Evolutionary conservation across 2,797 vertebrate genomes (phyloP), one percentile per base, ranked within the genome.

Genomic region (Tangara arthus): DNA sequence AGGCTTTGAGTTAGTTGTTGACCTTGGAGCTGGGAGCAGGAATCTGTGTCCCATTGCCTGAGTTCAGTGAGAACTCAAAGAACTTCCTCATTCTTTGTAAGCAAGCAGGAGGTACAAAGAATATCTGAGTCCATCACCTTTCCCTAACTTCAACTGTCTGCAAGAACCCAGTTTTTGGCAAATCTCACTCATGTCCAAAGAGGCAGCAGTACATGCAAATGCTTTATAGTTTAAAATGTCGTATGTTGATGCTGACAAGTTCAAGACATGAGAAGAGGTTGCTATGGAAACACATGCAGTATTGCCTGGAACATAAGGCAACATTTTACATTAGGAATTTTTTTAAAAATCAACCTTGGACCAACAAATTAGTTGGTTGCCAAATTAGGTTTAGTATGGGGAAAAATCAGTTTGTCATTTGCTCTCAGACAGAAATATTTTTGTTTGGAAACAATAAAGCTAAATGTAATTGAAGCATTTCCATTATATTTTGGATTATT

Each of bases 181-280:
- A 69, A 37, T 34, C 59, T 69, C 70, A 12, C 35, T 81, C 39
- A 6, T 56, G 87, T 77, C 91, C 72, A 47, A 72, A 71, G 65
- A 71, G 23, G 87, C 8, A 75, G 50, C 72, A 82, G 32, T 34
- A 64, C 15, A 37, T 76, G 65, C 63, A 90, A 91, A 91, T 16
- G 27, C 39, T 82, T 81, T 37, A 32, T 14, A 60, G 87, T 93
- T 94, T 90, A 73, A 87, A 94, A 92, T 84, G 92, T 95, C 89
- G 1, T 41, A 50, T 89, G 88, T 83, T 94, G 92, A 86, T 90
- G 93, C 84, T 77, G 65, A 94, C 92, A 95, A 80, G 95, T 95
- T 97, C 95, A 95, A 78, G 95, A 84, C 93, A 87, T 9, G 15
- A 84, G 91, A 89, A 82, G 77, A 73, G 27, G 96, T 96, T 97